Percentiles rank a stretch among this genome's conserved stretches.
phyloP scores from a whole-genome alignment of 2,113 vertebrate species.

The Tyrannus savana region DNA sequence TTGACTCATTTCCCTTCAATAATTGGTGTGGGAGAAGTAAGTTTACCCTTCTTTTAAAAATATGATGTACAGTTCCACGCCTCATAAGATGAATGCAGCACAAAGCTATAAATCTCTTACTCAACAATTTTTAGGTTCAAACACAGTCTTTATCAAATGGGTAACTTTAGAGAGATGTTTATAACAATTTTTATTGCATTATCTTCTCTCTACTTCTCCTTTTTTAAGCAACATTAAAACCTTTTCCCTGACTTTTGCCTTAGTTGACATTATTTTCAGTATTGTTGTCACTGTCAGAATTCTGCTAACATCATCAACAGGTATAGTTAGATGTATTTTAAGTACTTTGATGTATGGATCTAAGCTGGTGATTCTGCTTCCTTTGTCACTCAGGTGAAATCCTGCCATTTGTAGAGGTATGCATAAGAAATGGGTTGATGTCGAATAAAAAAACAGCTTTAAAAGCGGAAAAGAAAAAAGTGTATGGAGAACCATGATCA shows the following conservation, averaged over 20 bases:
- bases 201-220: neutral
- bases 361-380: neutral
- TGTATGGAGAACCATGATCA: neutral
- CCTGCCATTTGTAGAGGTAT: neutral
- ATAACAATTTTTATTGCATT: neutral
- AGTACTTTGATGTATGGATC: neutral
- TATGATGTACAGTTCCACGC: neutral
- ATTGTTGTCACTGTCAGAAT: neutral
- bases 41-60: neutral
- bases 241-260: neutral
- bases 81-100: neutral
- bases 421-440: neutral
- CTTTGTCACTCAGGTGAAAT: neutral
- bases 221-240: neutral
- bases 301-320: neutral
- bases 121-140: neutral
- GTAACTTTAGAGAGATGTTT: neutral
- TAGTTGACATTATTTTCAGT: neutral
- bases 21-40: neutral
- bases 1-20: neutral
- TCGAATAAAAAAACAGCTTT: neutral
- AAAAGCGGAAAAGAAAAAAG: neutral
- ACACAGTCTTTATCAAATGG: neutral
- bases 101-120: neutral
- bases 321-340: neutral